Conservation (phyloP, 37 sponge, comb jelly and placozoan species). For the Corticium candelabrum region DNA sequence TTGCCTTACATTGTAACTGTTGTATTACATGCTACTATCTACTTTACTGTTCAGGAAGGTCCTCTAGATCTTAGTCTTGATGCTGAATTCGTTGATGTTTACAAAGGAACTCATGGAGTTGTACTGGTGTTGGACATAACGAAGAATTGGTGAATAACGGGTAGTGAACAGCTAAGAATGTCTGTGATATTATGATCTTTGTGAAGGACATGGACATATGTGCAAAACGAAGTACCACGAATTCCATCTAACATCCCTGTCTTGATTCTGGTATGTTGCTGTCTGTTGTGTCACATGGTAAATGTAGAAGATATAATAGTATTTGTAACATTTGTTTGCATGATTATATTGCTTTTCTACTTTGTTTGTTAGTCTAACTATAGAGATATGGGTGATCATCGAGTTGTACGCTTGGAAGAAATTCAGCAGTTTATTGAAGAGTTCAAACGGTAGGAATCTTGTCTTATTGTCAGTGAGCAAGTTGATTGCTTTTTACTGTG, state of each 20-base stretch:
- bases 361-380: constrained; percentile 53
- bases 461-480: not conserved
- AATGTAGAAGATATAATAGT: not conserved
- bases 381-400: constrained; percentile 67
- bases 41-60: too few relatives aligned
- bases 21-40: too few relatives aligned
- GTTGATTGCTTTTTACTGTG: not conserved
- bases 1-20: too few relatives aligned
- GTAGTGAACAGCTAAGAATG: not conserved
- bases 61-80: too few relatives aligned
- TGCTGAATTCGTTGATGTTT: constrained; percentile 85
- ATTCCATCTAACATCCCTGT: constrained; percentile 80
- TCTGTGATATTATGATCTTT: constrained; percentile 2
- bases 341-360: not conserved
- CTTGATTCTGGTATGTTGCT: constrained; percentile 62
- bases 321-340: constrained; percentile 1
- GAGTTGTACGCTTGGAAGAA: constrained; percentile 47
- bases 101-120: constrained; percentile 77
- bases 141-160: constrained; percentile 66
- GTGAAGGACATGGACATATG: constrained; percentile 83
- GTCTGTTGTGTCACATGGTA: too few relatives aligned
- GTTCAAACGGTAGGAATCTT: constrained; percentile 46
- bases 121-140: constrained; percentile 78
- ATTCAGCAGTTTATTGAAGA: constrained; percentile 28
- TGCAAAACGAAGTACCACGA: constrained; percentile 59